A percentile compares a stretch with the other conserved stretches of the same genome.
These are phyloP conservation scores for roundworm (Caenorhabditis elegans) DNA, from an alignment of 1,140 invertebrate genomes.

Conservation along the genomic window DNA sequence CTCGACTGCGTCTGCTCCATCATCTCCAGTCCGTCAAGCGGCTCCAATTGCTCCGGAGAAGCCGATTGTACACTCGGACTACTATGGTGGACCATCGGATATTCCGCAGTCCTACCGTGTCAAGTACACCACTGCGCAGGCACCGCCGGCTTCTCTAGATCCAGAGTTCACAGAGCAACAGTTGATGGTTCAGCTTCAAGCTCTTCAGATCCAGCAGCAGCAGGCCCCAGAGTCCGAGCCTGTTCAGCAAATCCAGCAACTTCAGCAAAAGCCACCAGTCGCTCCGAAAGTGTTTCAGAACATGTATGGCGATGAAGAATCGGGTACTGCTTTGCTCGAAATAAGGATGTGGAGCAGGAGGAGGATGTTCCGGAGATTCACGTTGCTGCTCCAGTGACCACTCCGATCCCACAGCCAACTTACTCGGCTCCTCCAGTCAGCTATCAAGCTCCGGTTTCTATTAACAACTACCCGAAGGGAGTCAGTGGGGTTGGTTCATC, in stretches of 20 bases:
- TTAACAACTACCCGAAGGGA: neutral
- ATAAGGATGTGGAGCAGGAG: neutral
- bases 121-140: neutral
- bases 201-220: neutral
- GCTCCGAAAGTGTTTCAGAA: neutral
- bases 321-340: neutral
- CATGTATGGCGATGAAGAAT: constrained; percentile 1
- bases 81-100: constrained; percentile 15
- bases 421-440: too few species aligned
- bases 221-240: neutral
- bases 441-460: too few species aligned
- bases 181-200: neutral
- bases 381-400: neutral
- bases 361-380: neutral
- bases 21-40: neutral
- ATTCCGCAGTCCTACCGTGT: neutral
- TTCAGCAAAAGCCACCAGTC: neutral
- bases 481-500: neutral
- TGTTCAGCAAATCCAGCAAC: neutral
- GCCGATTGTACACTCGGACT: neutral
- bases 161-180: neutral
- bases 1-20: neutral
- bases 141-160: neutral
- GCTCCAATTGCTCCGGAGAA: neutral
- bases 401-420: too few species aligned